Conservation (phyloP, 2,888 invertebrate genomes). For the Branchipolynoe longqiensis region DNA sequence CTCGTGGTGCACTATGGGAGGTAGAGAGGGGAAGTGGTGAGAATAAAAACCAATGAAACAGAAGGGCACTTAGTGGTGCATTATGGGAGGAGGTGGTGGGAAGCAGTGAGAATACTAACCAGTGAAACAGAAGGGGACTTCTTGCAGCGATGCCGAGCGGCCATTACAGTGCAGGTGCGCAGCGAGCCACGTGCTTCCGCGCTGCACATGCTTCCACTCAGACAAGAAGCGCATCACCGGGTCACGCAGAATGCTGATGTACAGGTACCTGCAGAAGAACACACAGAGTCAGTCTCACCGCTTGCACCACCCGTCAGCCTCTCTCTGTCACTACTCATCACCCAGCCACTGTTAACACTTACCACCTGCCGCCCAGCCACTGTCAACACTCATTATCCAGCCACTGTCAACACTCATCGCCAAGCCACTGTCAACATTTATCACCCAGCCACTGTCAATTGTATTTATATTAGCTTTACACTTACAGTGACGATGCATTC, state of each 20-base stretch:
- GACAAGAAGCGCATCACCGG: conserved; percentile 96
- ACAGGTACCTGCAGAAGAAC: conserved; percentile 89
- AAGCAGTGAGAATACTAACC: no score
- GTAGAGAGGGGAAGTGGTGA: not conserved
- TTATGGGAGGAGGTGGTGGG: not conserved
- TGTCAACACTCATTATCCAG: no score
- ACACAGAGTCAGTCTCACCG: not conserved
- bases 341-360: no score
- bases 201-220: conserved; percentile 97
- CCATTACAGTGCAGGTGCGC: conserved; percentile 86
- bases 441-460: no score
- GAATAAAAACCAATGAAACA: no score
- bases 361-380: no score
- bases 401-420: no score
- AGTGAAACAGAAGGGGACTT: conserved; percentile 87
- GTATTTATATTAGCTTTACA: no score
- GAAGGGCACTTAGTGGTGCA: not conserved
- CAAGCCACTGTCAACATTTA: no score
- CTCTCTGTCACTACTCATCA: no score
- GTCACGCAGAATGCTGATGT: conserved; percentile 96
- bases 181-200: conserved; percentile 98
- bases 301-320: no score
- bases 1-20: not conserved
- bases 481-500: no score
- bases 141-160: conserved; percentile 88